Evolutionary conservation across 2,888 invertebrate genomes (phyloP), one percentile per base, ranked within the genome.

Genomic region (Machimus rusticus): DNA sequence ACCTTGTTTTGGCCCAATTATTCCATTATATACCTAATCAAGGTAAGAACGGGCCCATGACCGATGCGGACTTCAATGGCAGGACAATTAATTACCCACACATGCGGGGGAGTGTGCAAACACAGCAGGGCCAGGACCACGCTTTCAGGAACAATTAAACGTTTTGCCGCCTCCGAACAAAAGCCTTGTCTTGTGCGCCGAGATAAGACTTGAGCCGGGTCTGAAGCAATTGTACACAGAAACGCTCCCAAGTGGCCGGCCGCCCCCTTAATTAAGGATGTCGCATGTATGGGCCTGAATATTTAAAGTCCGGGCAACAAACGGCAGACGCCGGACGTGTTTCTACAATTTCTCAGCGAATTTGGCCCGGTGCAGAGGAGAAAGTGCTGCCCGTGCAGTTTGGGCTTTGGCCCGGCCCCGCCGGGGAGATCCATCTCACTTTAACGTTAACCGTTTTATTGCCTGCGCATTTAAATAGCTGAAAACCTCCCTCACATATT

Each of bases 121-220:
- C 79, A 79, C 16, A 23, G 19, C 43, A 66, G 28, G 66, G 12
- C 66, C 28, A 66, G n/a, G 84, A 66, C 74, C 84, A 66, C 34
- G 66, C 84, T 84, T 84, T 81, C 66, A 34, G 66, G 43, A 55
- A 66, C 84, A 84, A 84, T 84, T 84, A 84, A 57, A 84, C 84
- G 84, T 84, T 84, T 84, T 84, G 34, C 66, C 84, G 55, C 66
- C 84, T 84, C 39, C 84, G 39, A 84, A 84, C 84, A 84, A 84
- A 51, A 39, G 66, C 23, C 66, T 66, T 66, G 39, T 37, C 66
- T 66, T 81, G 55, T 19, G 19, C 31, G 23, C 34, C 5, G 1
- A 81, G 81, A 81, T 81, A 81, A 81, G 81, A 81, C 55, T 81
- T 31, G 51, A 51, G 37, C n/a, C 39, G 55, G 55, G 28, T 31